Base-by-base conservation (phyloP, 2,888 invertebrate genomes). In the Conchocele bisecta region DNA sequence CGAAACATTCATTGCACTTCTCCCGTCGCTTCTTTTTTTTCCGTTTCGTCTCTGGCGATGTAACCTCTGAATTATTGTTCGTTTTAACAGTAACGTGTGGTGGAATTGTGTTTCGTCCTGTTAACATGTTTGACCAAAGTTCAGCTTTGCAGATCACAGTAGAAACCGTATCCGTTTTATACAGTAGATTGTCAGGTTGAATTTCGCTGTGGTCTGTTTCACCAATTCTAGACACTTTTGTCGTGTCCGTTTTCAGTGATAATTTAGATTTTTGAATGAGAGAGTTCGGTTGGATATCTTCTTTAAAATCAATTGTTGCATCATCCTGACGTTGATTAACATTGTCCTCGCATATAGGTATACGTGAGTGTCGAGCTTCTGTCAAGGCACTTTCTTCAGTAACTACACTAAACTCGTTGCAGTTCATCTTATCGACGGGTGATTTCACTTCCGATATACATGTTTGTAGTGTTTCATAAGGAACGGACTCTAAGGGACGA, bases 11-110 rank as follows among this genome's bases (percentile, higher is more conserved):
- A 5, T 41, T 33, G 17, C 41, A 46, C 17, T 51, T 64, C 5
- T 79, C 54, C 17, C 50, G 42, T 35, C 54, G 39, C 50, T 69
- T 72, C 48, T 73, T 79, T 54, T 73, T 77, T 41, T 63, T 66
- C 22, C 63, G 46, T 54, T 48, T 64, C 17, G 54, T 46, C n/a
- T 54, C 17, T 26, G 74, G 68, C 17, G 67, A 65, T 28, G 66
- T 66, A 35, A 11, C 37, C 37, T 35, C 37, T 26, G 48, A n/a
- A n/a, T 6, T 3, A 22, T 26, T 26, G 4, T 15, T 20, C n/a
- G 28, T 31, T 5, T 5, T 3, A 17, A n/a, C 28, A 20, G 28
- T 4, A 17, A 20, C 6, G 26, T 7, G 5, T 13, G 28, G 26
- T 17, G 22, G 15, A 17, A 9, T 44, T 3, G 4, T 3, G 11